Evolutionary conservation across 2,797 vertebrate genomes (phyloP).

Genomic region (Scomberomorus guttatus): DNA sequence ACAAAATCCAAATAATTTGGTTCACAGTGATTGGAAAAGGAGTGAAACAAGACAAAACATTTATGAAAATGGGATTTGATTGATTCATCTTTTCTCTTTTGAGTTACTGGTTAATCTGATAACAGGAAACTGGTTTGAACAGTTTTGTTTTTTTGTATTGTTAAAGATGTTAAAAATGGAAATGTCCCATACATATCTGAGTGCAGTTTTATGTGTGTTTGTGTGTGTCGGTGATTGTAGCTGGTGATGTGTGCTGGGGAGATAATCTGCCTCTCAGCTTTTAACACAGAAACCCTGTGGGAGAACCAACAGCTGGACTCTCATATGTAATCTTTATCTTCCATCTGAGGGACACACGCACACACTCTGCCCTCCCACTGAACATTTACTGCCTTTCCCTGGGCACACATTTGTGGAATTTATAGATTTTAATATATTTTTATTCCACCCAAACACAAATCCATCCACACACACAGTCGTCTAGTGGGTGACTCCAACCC

Average conservation of each 20-base stretch:
- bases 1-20: neutral
- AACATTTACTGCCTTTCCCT: conserved; percentile 7
- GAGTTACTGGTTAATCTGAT: neutral
- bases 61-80: neutral
- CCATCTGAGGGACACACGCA: conserved; percentile 41
- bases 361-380: neutral
- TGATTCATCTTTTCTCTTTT: neutral
- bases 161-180: no score
- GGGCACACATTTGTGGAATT: neutral
- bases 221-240: conserved; percentile 7
- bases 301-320: conserved; percentile 70
- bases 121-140: neutral
- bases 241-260: conserved; percentile 34
- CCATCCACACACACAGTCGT: neutral
- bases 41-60: neutral
- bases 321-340: conserved; percentile 58
- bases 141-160: neutral
- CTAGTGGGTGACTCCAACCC: neutral
- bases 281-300: conserved; percentile 49
- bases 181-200: neutral
- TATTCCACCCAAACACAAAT: neutral
- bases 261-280: conserved; percentile 61
- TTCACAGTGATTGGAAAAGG: neutral
- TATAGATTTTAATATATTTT: neutral
- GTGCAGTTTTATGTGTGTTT: neutral